Base-by-base conservation (phyloP, 2,113 vertebrate species). In the Xenopus laevis region DNA sequence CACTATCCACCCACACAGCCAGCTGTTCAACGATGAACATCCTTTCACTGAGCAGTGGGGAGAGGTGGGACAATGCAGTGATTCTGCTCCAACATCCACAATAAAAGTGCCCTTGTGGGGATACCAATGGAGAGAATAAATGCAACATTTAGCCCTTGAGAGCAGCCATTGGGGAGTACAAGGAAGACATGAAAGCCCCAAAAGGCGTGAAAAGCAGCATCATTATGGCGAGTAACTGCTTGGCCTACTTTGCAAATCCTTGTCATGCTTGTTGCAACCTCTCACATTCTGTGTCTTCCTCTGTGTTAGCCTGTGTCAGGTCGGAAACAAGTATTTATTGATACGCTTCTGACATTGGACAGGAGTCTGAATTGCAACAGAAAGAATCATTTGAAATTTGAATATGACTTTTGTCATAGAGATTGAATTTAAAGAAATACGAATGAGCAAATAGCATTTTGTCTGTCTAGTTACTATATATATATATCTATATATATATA, bases 51-150 rank as follows among this genome's bases (percentile, higher is more conserved):
- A 59, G 18, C 17, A 55, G 65, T 40, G 52, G 55, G 13, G 59
- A 60, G 82, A 78, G 79, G 80, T 60, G 40, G 59, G 78, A 79
- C 78, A 77, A 81, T 81, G 82, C 85, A 84, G 83, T 78, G 74
- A 81, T 62, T 62, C 65, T 75, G 63, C 27, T 61, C 13, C 66
- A 17, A 65, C 58, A 44, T 12, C 47, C n/a, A 27, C 65, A 68
- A 52, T 20, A 20, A 18, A 62, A 75, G 20, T 33, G 44, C 55
- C 58, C 33, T 47, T 44, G 8, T 9, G 8, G n/a, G 63, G 63
- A 33, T 44, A 40, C 44, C 40, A 33, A 18, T 61, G 17, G 11
- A 27, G 20, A 30, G 59, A n/a, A 27, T 61, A 61, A 61, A 61
- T 13, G 59, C 15, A 27, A 21, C 23, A 61, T 61, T 27, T 27